Base-by-base conservation (phyloP, 1,140 invertebrate genomes). In the Drosophila ficusphila region DNA sequence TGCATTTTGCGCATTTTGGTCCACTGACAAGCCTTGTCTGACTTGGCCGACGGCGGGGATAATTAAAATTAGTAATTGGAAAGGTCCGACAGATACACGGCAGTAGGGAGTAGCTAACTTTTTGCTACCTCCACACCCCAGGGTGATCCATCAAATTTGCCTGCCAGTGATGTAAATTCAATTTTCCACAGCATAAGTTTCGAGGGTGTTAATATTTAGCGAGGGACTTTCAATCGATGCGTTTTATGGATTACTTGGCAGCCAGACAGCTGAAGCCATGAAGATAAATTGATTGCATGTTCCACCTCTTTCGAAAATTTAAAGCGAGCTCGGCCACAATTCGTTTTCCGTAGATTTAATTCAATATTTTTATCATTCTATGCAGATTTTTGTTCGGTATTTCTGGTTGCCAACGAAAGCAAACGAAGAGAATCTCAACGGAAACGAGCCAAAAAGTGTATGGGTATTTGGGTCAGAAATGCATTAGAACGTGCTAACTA, bases 51-150 rank as follows among this genome's bases (percentile, higher is more conserved):
- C 27, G 42, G 44, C 21, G 11, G 33, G 29, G 16, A 49, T 58
- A 71, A 82, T 77, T 73, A 68, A 68, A 81, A 73, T 77, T 82
- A 77, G 60, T 81, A 82, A 81, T 82, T 81, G 60, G 68, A 81
- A 77, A 54, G 47, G 54, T 68, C 41, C 36, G 29, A 38, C 33
- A 29, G 29, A 29, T 12, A 34, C 49, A 42, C 25, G 12, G n/a
- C 19, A 11, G 1, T 7, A 11, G 47, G 29, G 11, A 25, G 25
- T 8, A 23, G 14, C 7, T 3, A 36, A 21, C 25, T 21, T 23
- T 18, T 6, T 3, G 0, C n/a, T 5, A 34, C 31, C 11, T 23
- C 19, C 1, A 9, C 11, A 9, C 18, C 57, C 18, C 5, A 6
- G 16, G 36, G 44, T 16, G n/a, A 67, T 67, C 36, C 29, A 67